Evolutionary conservation across 2,113 vertebrate species (phyloP).

Genomic region (Pelusios castaneus): DNA sequence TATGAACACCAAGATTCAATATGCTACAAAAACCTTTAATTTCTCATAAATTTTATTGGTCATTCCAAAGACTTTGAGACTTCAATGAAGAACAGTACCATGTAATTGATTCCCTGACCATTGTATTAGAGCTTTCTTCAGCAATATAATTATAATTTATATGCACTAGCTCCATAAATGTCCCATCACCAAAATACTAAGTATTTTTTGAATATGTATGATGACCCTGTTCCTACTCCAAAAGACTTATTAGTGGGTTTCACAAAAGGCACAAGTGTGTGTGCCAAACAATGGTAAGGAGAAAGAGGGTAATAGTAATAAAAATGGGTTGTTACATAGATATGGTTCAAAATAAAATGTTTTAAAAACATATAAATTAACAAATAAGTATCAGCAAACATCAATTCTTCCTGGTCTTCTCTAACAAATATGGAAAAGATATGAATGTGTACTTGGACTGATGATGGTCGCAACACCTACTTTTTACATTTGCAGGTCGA

Average conservation of each 20-base stretch:
- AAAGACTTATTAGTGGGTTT: background rate
- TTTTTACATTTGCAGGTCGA: background rate
- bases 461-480: background rate
- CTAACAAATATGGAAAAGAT: background rate
- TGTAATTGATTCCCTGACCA: background rate
- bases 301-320: background rate
- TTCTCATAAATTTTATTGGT: constrained; percentile 17
- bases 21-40: background rate
- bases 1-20: background rate
- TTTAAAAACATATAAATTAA: background rate
- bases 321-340: background rate
- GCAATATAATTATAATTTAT: background rate
- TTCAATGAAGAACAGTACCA: background rate
- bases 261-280: background rate
- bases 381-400: background rate
- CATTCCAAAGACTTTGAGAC: background rate
- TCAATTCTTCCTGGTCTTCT: background rate
- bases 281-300: background rate
- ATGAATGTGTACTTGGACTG: background rate
- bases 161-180: rapidly evolving
- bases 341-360: background rate
- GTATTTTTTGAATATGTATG: background rate
- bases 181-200: background rate
- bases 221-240: background rate
- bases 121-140: background rate